Percentiles rank a stretch among this genome's conserved stretches.
These are phyloP conservation scores for Bungarus multicinctus DNA, from an alignment of 2,113 vertebrate genomes.

Conservation along the genomic window DNA sequence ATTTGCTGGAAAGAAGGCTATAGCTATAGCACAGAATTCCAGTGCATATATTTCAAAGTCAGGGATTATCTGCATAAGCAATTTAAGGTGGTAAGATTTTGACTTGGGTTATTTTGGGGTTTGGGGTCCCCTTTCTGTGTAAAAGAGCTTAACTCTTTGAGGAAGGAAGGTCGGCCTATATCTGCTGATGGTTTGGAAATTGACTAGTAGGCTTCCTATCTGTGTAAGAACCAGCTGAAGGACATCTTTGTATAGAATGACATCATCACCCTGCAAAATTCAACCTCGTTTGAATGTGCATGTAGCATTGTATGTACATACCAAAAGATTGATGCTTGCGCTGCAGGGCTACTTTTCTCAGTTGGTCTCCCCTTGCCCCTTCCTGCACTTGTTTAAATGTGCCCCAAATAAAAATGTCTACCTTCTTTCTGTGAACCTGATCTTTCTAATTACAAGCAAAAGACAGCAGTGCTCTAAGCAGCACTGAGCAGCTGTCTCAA, in stretches of 20 bases:
- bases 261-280: neutral
- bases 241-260: too few species aligned
- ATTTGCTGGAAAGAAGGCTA: neutral
- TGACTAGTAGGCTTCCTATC: neutral
- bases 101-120: neutral
- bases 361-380: neutral
- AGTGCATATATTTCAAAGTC: neutral
- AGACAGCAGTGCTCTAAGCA: neutral
- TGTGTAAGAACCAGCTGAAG: neutral
- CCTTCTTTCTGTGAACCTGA: neutral
- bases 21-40: neutral
- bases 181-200: neutral
- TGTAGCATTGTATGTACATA: neutral
- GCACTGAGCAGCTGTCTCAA: neutral
- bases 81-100: neutral
- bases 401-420: neutral
- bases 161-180: neutral
- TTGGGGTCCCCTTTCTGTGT: neutral
- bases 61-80: neutral
- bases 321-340: neutral
- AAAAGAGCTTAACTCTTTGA: neutral
- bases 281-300: neutral
- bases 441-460: neutral
- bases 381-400: neutral
- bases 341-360: neutral